Conservation (phyloP, 2,888 invertebrate genomes). For the Nemotelus pantherinus region DNA sequence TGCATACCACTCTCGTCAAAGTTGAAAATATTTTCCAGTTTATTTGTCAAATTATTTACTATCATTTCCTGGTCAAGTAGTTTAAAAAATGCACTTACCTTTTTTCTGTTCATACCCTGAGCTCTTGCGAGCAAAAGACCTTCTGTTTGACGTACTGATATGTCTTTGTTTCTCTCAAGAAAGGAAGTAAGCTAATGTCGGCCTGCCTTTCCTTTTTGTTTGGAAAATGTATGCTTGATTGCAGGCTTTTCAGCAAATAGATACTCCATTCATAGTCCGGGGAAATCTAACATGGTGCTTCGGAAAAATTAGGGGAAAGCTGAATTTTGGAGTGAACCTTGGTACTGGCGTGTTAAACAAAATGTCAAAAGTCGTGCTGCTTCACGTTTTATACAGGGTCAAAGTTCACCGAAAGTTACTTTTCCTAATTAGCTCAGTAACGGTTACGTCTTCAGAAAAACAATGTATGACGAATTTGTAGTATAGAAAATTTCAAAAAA, state of each 20-base stretch:
- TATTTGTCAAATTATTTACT: constrained; percentile 55
- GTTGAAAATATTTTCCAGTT: constrained; percentile 58
- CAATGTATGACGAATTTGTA: too few relatives aligned
- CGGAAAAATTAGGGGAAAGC: too few relatives aligned
- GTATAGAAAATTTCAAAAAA: too few relatives aligned
- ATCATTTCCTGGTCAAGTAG: constrained; percentile 52
- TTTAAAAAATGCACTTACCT: constrained; percentile 42
- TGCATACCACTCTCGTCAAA: constrained; percentile 60
- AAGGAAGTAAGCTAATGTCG: constrained; percentile 1
- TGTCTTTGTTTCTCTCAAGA: constrained; percentile 8
- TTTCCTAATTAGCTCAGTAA: too few relatives aligned
- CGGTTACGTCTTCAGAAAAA: too few relatives aligned
- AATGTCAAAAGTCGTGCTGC: too few relatives aligned
- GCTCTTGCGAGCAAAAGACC: background rate
- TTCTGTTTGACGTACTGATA: background rate
- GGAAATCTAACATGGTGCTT: too few relatives aligned
- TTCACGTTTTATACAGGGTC: too few relatives aligned
- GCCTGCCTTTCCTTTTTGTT: background rate
- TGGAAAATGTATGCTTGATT: constrained; percentile 14
- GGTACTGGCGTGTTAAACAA: too few relatives aligned
- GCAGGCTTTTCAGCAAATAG: background rate
- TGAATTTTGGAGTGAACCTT: too few relatives aligned
- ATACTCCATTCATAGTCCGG: too few relatives aligned
- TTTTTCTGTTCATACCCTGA: constrained; percentile 1
- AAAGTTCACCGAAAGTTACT: too few relatives aligned